Evolutionary conservation across 2,888 invertebrate genomes (phyloP), one percentile per base, ranked within the genome.

Genomic region (Pterostichus niger): DNA sequence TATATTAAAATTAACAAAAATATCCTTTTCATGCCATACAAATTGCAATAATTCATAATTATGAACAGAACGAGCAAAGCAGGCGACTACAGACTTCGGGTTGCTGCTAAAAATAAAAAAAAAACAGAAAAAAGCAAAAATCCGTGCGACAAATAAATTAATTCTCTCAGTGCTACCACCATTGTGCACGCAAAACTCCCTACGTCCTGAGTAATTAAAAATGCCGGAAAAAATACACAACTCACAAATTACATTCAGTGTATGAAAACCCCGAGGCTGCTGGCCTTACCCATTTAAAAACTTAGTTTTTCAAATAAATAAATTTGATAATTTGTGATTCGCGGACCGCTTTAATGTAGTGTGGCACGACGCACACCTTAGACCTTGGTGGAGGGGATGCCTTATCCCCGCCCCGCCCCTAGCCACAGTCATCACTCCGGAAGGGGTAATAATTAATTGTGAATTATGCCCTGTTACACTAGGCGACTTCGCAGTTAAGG

Each of bases 391-490:
- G 49, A 6, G 33, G 17, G 49, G 44, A 24, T 46, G 75, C 46
- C 17, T 49, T 49, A 49, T 10, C 56, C 56, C 56, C 56, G 13
- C 17, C 10, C 56, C 56, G 49, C 17, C 56, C n/a, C 52, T 52
- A 4, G 49, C 56, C 56, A 17, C 17, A 56, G 24, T 31, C 75
- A 6, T n/a, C 31, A 31, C 59, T 56, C 82, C 82, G 82, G 82
- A 82, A 82, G 82, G 82, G 82, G 82, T 82, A 77, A 77, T 83
- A 83, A 83, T 83, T 83, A 83, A 83, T 83, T 83, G 77, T 83
- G 83, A 83, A 77, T 83, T 83, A 83, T 83, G 83, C 83, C 54
- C 52, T 76, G 64, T 31, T 61, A 52, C 68, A 61, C 64, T 64
- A 76, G 82, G 82, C 75, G 44, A 82, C 75, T 75, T 75, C 49